Conservation (phyloP, 2,113 vertebrate genomes). For the Sinocyclocheilus grahami region DNA sequence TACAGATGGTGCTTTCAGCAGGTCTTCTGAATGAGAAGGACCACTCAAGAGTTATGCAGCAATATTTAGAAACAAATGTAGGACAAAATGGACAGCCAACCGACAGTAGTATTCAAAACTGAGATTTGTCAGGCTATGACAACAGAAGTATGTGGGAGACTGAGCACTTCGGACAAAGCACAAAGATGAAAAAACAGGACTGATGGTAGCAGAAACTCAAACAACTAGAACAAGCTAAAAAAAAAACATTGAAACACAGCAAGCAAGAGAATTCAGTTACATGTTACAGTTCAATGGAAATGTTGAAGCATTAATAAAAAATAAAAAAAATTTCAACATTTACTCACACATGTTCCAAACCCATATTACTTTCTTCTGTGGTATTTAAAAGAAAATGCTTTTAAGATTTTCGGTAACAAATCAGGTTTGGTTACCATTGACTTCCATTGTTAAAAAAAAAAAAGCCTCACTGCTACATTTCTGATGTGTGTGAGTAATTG, state of each 20-base stretch:
- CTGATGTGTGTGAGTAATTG: too few species aligned
- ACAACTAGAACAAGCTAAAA: not conserved
- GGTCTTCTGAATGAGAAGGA: not conserved
- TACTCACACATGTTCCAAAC: not conserved
- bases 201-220: not conserved
- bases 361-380: not conserved
- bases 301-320: too few species aligned
- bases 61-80: not conserved
- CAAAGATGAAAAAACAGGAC: not conserved
- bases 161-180: not conserved
- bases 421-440: too few species aligned
- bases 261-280: not conserved
- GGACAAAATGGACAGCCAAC: not conserved
- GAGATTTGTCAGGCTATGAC: not conserved
- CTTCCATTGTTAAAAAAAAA: too few species aligned
- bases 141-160: not conserved
- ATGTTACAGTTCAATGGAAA: too few species aligned
- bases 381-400: too few species aligned
- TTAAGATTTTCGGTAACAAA: too few species aligned
- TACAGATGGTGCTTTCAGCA: not conserved
- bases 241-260: not conserved
- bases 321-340: not conserved
- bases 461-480: not conserved
- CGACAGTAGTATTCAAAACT: not conserved
- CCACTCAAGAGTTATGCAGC: not conserved